Conservation (phyloP, 2,113 vertebrate genomes). For the Malurus melanocephalus region DNA sequence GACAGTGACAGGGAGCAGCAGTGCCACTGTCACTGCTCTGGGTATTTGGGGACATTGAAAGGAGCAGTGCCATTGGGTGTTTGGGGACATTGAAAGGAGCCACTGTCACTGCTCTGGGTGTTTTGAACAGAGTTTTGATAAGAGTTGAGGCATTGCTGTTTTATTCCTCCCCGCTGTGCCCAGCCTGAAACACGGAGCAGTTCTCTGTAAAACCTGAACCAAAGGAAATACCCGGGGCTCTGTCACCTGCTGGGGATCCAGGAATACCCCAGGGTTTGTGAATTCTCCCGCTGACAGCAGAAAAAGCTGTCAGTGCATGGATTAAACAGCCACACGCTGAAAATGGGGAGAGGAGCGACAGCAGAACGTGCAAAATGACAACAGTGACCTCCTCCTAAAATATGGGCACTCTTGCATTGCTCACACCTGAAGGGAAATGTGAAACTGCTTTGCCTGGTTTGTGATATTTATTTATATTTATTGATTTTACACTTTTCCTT, state of each 20-base stretch:
- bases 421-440: background rate
- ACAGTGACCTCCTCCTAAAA: background rate
- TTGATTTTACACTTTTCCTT: background rate
- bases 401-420: rapidly evolving
- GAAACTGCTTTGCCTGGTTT: background rate
- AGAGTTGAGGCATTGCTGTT: background rate
- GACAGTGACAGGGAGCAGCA: background rate
- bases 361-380: rapidly evolving
- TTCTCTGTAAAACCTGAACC: background rate
- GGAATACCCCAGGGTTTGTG: background rate
- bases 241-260: rapidly evolving
- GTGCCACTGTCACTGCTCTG: too few species aligned
- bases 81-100: background rate
- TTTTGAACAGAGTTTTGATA: background rate
- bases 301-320: background rate
- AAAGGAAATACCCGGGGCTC: rapidly evolving
- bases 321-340: rapidly evolving
- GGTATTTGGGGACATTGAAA: too few species aligned
- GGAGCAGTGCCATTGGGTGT: too few species aligned
- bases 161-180: rapidly evolving
- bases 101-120: background rate
- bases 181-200: background rate
- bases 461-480: background rate
- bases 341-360: background rate
- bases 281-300: background rate